These are phyloP conservation scores for Nyctibius bracteatus DNA, from an alignment of 2,113 vertebrate species.

Conservation along the genomic window DNA sequence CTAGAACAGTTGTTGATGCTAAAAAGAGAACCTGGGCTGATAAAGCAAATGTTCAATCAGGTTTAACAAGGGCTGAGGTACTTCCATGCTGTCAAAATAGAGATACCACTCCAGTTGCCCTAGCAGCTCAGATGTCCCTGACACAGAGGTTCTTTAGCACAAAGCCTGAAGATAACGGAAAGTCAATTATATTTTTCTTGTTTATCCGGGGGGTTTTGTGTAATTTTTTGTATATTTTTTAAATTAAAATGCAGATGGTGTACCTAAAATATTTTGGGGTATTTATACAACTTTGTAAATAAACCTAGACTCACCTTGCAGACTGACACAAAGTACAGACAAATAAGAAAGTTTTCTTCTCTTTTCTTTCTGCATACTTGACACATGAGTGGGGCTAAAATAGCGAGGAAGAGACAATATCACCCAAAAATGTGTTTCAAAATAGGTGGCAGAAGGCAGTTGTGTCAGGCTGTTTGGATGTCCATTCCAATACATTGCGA, in stretches of 20 bases:
- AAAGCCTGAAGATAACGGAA: background rate
- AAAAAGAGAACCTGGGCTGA: background rate
- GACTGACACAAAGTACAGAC: background rate
- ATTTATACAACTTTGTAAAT: background rate
- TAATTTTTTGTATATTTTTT: background rate
- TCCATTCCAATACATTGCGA: background rate
- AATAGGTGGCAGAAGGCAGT: background rate
- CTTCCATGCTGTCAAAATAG: background rate
- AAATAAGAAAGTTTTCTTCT: background rate
- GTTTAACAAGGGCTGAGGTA: background rate
- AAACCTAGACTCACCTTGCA: background rate
- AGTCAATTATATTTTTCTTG: background rate
- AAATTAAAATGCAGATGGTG: background rate
- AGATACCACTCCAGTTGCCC: background rate
- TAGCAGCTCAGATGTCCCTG: background rate
- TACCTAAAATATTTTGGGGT: background rate
- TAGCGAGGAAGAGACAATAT: background rate
- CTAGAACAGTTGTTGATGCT: background rate
- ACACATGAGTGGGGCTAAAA: background rate
- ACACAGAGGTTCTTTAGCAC: background rate
- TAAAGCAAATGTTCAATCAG: background rate
- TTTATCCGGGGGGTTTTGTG: rapidly evolving
- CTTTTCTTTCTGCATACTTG: background rate
- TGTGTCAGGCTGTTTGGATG: background rate
- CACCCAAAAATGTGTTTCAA: background rate